Percentiles rank a stretch among this genome's conserved stretches.
Evolutionary conservation across 2,113 vertebrate species (phyloP).

Genomic region (Hemiprocne comata): DNA sequence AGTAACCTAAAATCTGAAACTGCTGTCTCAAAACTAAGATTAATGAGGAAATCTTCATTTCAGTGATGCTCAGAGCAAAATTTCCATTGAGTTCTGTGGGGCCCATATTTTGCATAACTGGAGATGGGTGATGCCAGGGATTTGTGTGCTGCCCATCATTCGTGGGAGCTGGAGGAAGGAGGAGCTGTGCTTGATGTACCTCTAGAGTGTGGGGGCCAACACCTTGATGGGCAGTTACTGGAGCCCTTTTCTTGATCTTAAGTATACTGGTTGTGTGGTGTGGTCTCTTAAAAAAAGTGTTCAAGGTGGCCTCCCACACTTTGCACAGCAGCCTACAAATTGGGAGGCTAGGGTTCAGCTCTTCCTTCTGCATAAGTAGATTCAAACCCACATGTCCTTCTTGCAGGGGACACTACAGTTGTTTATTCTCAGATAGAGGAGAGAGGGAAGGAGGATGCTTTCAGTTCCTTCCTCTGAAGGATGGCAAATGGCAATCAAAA

Average conservation of each 20-base stretch:
- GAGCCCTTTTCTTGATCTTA: not conserved
- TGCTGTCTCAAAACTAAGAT: not conserved
- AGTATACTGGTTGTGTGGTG: not conserved
- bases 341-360: not conserved
- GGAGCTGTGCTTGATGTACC: not conserved
- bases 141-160: rapidly evolving
- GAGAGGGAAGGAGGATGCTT: not conserved
- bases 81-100: not conserved
- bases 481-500: not conserved
- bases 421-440: not conserved
- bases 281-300: not conserved
- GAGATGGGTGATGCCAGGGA: not conserved
- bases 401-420: not conserved
- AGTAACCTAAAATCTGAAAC: not conserved
- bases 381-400: not conserved
- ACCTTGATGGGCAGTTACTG: not conserved
- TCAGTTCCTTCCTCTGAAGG: not conserved
- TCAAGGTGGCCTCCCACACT: not conserved
- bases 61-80: not conserved
- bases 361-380: not conserved
- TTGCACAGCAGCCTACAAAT: not conserved
- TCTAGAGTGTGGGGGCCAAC: not conserved
- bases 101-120: not conserved
- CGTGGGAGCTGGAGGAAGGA: rapidly evolving
- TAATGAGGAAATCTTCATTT: not conserved